phyloP scores from a whole-genome alignment of 2,888 invertebrate genomes.

The Oligia latruncula region DNA sequence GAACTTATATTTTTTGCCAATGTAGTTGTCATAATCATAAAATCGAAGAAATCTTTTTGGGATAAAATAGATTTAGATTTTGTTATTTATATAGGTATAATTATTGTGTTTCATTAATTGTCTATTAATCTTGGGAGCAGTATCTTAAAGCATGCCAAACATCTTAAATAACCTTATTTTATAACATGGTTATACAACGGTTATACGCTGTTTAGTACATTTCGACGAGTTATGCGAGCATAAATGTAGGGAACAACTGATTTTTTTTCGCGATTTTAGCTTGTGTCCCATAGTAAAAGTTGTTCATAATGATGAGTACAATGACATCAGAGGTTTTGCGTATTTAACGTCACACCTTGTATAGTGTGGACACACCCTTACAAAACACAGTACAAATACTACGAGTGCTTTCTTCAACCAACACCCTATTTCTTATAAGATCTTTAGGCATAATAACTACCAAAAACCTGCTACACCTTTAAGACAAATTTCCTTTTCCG shows the following conservation, averaged over 20 bases:
- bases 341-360: no score
- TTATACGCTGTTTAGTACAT: no score
- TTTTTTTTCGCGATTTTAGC: no score
- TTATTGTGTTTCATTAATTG: no score
- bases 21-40: not conserved
- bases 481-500: not conserved
- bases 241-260: no score
- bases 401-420: constrained; percentile 58
- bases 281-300: no score
- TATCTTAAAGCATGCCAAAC: not conserved
- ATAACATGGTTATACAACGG: no score
- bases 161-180: no score
- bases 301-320: no score
- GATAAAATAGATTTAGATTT: not conserved
- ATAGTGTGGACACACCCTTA: not conserved
- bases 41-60: not conserved
- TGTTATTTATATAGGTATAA: no score
- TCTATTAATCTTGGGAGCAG: not conserved
- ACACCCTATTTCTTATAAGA: constrained; percentile 24
- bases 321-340: no score
- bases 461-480: not conserved
- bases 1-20: not conserved
- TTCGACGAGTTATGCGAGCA: no score
- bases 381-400: constrained; percentile 39
- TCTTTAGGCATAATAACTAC: not conserved